phyloP scores from a whole-genome alignment of 2,888 invertebrate species.

The Atrina japonica region DNA sequence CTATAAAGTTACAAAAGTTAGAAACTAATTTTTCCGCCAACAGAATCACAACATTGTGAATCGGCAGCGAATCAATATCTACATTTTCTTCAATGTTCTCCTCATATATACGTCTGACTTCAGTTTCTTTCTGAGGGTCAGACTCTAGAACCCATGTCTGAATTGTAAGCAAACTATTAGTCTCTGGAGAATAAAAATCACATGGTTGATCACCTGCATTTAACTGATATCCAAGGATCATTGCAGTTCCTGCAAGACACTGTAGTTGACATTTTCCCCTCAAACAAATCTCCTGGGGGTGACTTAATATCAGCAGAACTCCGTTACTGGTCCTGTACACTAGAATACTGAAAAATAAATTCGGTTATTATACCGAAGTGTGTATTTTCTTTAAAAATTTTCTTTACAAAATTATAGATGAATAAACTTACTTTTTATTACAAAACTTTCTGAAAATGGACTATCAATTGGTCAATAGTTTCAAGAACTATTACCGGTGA shows the following conservation, averaged over 20 bases:
- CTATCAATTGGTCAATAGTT: too few species aligned
- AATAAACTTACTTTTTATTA: too few species aligned
- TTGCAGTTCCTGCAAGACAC: conserved; percentile 54
- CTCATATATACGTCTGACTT: neutral
- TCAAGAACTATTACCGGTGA: too few species aligned
- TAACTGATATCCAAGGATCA: conserved; percentile 57
- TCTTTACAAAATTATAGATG: too few species aligned
- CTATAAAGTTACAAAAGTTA: conserved; percentile 52
- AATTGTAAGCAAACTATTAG: conserved; percentile 61
- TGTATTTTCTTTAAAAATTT: too few species aligned
- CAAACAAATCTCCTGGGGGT: conserved; percentile 57
- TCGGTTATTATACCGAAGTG: too few species aligned
- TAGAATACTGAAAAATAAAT: too few species aligned
- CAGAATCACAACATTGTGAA: conserved; percentile 50
- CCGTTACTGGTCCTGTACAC: too few species aligned
- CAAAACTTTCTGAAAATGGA: too few species aligned
- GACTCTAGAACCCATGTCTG: conserved; percentile 37
- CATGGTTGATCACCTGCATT: conserved; percentile 19
- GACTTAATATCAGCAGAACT: conserved; percentile 41
- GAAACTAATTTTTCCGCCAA: conserved; percentile 49
- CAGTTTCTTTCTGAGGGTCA: conserved; percentile 26
- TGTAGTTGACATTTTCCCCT: conserved; percentile 58
- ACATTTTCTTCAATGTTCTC: neutral
- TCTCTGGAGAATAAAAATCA: conserved; percentile 65
- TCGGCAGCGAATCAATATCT: conserved; percentile 24